Percentiles rank a stretch among this genome's conserved stretches.
phyloP scores from a whole-genome alignment of 2,113 vertebrate genomes.

The Ovis aries region ARS-UI_Ramb_v3.0 NC_056056.1:66408001-66408500 shows the following conservation, averaged over 20 bases:
- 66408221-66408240: neutral
- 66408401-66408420: neutral
- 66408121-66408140: neutral
- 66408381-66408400: neutral
- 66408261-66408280: neutral
- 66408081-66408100: neutral
- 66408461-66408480: neutral
- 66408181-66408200: neutral
- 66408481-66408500: neutral
- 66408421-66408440: neutral
- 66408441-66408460: neutral
- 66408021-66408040: neutral
- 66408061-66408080: neutral
- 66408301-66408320: neutral
- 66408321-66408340: neutral
- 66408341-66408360: neutral
- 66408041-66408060: neutral
- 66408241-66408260: neutral
- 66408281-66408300: neutral
- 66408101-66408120: neutral
- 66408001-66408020: neutral
- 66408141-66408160: neutral
- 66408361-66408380: neutral
- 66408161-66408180: neutral
- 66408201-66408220: neutral